phyloP scores from a whole-genome alignment of 1,140 invertebrate species.

The Monochamus saltuarius region DNA sequence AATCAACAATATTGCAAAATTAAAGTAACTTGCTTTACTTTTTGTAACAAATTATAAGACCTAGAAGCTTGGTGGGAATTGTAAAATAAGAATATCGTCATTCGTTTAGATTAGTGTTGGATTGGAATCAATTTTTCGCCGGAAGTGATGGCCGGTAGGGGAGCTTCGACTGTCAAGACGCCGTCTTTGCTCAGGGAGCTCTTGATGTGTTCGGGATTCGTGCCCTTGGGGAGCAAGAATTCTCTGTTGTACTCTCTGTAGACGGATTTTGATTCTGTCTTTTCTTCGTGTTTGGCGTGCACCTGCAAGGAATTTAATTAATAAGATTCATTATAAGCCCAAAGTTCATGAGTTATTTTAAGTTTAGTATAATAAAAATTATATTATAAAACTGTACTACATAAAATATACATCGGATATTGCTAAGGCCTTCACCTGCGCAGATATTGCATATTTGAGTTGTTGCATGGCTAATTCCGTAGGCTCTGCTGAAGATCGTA shows the following conservation, averaged over 20 bases:
- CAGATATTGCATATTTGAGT: too few relatives aligned
- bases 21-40: too few relatives aligned
- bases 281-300: slow-evolving; percentile 95
- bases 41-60: neutral
- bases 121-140: slow-evolving; percentile 79
- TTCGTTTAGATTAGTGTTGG: slow-evolving; percentile 59
- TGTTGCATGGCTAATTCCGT: too few relatives aligned
- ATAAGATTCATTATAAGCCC: too few relatives aligned
- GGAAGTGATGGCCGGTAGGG: slow-evolving; percentile 72
- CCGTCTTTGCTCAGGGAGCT: slow-evolving; percentile 89
- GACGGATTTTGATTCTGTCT: slow-evolving; percentile 89
- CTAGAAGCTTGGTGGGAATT: neutral
- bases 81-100: neutral
- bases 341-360: too few relatives aligned
- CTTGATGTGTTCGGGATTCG: slow-evolving; percentile 89
- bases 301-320: slow-evolving; percentile 65
- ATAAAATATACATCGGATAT: too few relatives aligned
- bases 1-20: too few relatives aligned
- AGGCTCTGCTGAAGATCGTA: too few relatives aligned
- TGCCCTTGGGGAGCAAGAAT: slow-evolving; percentile 90
- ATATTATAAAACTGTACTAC: too few relatives aligned
- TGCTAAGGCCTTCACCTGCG: too few relatives aligned
- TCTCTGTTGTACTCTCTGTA: slow-evolving; percentile 96
- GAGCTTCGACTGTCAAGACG: slow-evolving; percentile 91
- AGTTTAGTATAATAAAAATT: too few relatives aligned